Evolutionary conservation across 2,888 invertebrate species (phyloP).

Genomic region (Lithophane semibrunnea): DNA sequence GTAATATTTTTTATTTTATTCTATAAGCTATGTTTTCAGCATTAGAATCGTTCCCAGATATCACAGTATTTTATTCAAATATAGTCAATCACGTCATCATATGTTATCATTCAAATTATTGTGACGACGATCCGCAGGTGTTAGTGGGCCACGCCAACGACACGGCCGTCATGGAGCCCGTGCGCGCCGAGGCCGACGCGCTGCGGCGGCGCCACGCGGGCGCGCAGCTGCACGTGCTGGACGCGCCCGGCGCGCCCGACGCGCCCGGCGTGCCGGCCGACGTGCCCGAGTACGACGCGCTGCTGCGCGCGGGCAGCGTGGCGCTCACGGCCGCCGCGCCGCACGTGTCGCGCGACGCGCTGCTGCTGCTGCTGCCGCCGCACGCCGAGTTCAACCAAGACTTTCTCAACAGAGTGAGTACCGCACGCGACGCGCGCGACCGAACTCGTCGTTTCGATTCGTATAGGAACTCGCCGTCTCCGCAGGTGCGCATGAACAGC

Average conservation of each 20-base stretch:
- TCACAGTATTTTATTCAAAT: no score
- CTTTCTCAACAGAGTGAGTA: constrained; percentile 94
- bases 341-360: constrained; percentile 88
- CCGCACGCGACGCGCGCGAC: not conserved
- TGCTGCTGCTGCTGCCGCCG: constrained; percentile 92
- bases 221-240: constrained; percentile 38
- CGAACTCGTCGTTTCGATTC: not conserved
- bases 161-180: constrained; percentile 25
- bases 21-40: no score
- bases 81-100: no score
- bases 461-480: not conserved
- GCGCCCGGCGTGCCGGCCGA: not conserved
- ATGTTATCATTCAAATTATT: no score
- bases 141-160: constrained; percentile 52
- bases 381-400: constrained; percentile 94
- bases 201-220: constrained; percentile 43
- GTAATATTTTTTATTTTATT: no score
- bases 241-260: constrained; percentile 5
- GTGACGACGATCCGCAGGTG: constrained; percentile 26
- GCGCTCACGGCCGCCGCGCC: constrained; percentile 88
- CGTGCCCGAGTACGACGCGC: constrained; percentile 83
- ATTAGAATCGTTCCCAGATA: no score
- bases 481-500: constrained; percentile 97
- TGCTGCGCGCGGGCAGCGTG: constrained; percentile 88
- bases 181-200: constrained; percentile 43